Evolutionary conservation across 1,140 invertebrate species (phyloP).

Genomic region (Chrysomallon squamiferum): DNA sequence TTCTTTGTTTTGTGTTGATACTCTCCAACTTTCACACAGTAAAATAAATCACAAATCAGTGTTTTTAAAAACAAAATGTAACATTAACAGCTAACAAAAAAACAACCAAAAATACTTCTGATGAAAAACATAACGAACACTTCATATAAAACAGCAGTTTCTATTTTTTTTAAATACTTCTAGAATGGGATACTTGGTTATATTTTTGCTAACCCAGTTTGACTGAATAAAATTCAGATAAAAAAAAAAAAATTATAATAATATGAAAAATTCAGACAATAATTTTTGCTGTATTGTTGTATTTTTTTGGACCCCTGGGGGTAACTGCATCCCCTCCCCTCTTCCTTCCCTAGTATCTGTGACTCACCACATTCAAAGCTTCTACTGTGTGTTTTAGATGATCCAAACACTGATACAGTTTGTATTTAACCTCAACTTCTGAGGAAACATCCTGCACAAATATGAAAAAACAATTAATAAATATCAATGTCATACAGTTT

Average conservation of each 20-base stretch:
- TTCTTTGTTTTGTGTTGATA: slow-evolving; percentile 75
- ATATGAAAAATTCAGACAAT: too few relatives aligned
- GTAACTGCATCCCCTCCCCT: too few relatives aligned
- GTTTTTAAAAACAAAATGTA: neutral
- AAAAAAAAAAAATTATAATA: too few relatives aligned
- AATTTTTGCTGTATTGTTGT: too few relatives aligned
- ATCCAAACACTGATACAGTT: slow-evolving; percentile 74
- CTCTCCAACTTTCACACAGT: slow-evolving; percentile 67
- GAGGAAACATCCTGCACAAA: slow-evolving; percentile 52
- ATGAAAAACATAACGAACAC: too few relatives aligned
- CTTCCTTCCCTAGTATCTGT: too few relatives aligned
- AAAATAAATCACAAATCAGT: neutral
- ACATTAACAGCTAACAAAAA: neutral
- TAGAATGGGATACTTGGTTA: too few relatives aligned
- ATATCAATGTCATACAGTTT: neutral
- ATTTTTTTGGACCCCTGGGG: too few relatives aligned
- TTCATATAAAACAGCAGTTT: too few relatives aligned
- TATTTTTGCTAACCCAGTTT: too few relatives aligned
- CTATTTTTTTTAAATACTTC: too few relatives aligned
- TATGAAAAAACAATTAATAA: slow-evolving; percentile 38
- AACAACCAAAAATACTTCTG: neutral
- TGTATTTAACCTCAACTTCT: slow-evolving; percentile 76
- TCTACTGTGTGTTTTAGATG: slow-evolving; percentile 72
- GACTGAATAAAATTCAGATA: too few relatives aligned
- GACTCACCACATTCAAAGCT: slow-evolving; percentile 70